These are phyloP conservation scores for Brachystomella parvula DNA, from an alignment of 1,140 invertebrate species.

Conservation along the genomic window DNA sequence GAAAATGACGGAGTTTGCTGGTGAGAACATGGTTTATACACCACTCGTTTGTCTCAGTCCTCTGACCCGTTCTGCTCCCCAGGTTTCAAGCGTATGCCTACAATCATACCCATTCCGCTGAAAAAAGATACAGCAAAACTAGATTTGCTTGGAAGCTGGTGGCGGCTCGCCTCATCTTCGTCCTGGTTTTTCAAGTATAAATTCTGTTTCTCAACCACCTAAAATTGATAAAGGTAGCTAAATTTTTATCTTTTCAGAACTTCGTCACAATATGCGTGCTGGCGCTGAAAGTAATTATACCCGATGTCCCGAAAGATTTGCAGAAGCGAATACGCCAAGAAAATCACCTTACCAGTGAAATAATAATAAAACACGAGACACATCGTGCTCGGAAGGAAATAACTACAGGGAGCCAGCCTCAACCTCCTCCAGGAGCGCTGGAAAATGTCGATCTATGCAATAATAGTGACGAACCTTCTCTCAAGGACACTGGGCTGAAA, in stretches of 20 bases:
- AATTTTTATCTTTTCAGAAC: slow-evolving; percentile 53
- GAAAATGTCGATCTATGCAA: too few species aligned
- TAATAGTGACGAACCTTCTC: too few species aligned
- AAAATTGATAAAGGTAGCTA: not conserved
- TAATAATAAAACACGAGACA: slow-evolving; percentile 73
- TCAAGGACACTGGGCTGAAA: too few species aligned
- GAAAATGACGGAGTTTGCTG: not conserved
- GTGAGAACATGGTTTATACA: slow-evolving; percentile 37
- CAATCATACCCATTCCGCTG: slow-evolving; percentile 19
- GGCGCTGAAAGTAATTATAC: slow-evolving; percentile 73
- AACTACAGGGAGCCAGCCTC: too few species aligned
- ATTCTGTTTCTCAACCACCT: not conserved
- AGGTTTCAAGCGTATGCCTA: slow-evolving; percentile 28
- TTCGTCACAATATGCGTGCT: slow-evolving; percentile 67
- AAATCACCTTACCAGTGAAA: slow-evolving; percentile 78
- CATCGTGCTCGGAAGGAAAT: slow-evolving; percentile 47
- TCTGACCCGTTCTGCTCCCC: not conserved
- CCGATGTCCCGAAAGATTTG: slow-evolving; percentile 69
- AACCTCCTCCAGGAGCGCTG: too few species aligned
- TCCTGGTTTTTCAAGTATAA: slow-evolving; percentile 85
- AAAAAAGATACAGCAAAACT: slow-evolving; percentile 28
- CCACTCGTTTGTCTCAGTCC: slow-evolving; percentile 40
- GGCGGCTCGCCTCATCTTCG: slow-evolving; percentile 74
- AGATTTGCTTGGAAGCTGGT: slow-evolving; percentile 52
- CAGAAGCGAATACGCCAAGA: slow-evolving; percentile 72